phyloP scores from a whole-genome alignment of 2,113 vertebrate genomes.

The Bubo blakistoni region DNA sequence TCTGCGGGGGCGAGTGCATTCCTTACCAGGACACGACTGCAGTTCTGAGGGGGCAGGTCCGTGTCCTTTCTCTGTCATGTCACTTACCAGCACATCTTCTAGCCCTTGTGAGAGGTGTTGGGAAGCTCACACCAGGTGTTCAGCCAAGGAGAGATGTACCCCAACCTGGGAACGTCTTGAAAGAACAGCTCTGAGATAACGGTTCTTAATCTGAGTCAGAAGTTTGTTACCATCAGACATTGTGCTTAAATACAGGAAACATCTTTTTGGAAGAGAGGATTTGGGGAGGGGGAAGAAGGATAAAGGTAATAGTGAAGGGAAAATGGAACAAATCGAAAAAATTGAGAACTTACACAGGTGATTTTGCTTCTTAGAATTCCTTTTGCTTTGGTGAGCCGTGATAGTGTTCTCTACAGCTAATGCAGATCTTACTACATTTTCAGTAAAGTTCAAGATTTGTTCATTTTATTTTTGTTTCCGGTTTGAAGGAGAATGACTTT shows the following conservation, averaged over 20 bases:
- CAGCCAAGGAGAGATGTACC: background rate
- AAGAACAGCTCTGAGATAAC: accelerated
- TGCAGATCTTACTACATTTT: accelerated
- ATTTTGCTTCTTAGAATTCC: background rate
- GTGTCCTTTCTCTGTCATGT: accelerated
- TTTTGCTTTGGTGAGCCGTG: background rate
- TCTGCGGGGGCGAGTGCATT: background rate
- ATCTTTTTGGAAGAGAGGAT: too few species aligned
- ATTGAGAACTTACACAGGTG: accelerated
- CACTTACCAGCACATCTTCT: background rate
- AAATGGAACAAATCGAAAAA: background rate
- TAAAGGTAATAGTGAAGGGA: background rate
- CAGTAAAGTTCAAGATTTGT: background rate
- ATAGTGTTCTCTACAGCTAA: background rate
- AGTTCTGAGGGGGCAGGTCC: background rate
- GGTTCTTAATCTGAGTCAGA: background rate
- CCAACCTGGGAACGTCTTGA: too few species aligned
- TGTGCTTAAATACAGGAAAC: background rate
- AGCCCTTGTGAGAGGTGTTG: background rate
- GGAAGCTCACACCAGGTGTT: background rate
- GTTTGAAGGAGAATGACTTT: slow-evolving; percentile 89
- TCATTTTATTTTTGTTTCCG: background rate
- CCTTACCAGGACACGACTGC: too few species aligned
- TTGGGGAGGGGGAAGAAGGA: background rate
- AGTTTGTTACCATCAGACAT: background rate